phyloP scores from a whole-genome alignment of 1,140 invertebrate genomes.

The Pygmarrhopalites habei region DNA sequence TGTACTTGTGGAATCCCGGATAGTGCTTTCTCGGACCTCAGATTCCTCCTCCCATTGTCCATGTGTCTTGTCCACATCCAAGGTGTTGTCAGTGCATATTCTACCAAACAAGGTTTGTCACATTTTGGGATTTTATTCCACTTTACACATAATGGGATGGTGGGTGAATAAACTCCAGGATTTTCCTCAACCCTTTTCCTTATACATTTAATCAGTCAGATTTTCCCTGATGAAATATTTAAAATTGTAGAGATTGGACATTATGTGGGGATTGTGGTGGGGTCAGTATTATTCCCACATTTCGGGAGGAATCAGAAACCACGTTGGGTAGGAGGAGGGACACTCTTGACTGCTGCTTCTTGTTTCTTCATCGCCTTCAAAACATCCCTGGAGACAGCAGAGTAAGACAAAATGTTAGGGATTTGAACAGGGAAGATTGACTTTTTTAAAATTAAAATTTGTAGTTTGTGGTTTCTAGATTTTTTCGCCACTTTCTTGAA shows the following conservation, averaged over 20 bases:
- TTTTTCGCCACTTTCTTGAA: conserved; percentile 1
- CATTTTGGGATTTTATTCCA: too few species aligned
- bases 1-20: background rate
- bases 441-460: too few species aligned
- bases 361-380: background rate
- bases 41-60: background rate
- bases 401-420: too few species aligned
- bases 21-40: background rate
- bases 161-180: too few species aligned
- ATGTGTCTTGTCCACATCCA: background rate
- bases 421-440: too few species aligned
- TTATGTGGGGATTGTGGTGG: background rate
- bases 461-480: conserved; percentile 2
- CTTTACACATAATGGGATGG: too few species aligned
- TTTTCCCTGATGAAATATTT: too few species aligned
- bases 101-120: background rate
- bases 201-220: too few species aligned
- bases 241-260: background rate
- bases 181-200: too few species aligned
- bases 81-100: background rate
- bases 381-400: too few species aligned
- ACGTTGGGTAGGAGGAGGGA: background rate
- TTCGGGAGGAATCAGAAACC: conserved; percentile 1
- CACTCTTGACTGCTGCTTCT: background rate
- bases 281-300: background rate